Evolutionary conservation across 2,113 vertebrate genomes (phyloP), one percentile per base, ranked within the genome.

Genomic region (Dasyornis broadbenti): DNA sequence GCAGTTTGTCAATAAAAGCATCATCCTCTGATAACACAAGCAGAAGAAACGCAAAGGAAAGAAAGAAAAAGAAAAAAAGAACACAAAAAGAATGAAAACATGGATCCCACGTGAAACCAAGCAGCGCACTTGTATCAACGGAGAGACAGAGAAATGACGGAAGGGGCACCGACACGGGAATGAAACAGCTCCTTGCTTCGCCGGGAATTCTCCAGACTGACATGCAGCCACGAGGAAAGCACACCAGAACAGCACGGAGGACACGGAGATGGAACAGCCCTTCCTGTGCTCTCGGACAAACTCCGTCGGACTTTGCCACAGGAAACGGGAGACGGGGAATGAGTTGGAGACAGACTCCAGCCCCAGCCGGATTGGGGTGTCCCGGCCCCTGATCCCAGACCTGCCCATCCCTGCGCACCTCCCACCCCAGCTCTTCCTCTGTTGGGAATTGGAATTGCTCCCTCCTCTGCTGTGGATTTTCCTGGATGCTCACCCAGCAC

Each of bases 1-100:
- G 98, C 97, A 98, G 98, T 98, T 98, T 99, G 98, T 97, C 98
- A 99, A 98, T 88, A 98, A 98, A 99, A 98, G 98, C 98, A 98
- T 98, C 98, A 89, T 98, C 99, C 98, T 99, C 99, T 98, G 98
- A 99, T 94, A 97, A 97, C 97, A 97, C 26, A 90, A 94, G 97
- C 96, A 96, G 98, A 98, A 98, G 97, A 97, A 98, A 98, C 45
- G 75, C 96, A 97, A 98, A 96, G 30, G 69, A 27, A 77, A 39
- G 59, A 21, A 70, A 28, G 28, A 27, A 49, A 50, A 14, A 13
- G 7, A 26, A 15, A 39, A 40, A 35, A 47, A 53, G 22, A 80
- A 18, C 79, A 90, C 87, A 77, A 95, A 95, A 96, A 97, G 95
- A 96, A 98, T 92, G 94, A 97, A 96, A 97, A 97, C 87, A 97